These are phyloP conservation scores for Endotricha flammealis DNA, from an alignment of 2,888 invertebrate species.

Conservation along the genomic window DNA sequence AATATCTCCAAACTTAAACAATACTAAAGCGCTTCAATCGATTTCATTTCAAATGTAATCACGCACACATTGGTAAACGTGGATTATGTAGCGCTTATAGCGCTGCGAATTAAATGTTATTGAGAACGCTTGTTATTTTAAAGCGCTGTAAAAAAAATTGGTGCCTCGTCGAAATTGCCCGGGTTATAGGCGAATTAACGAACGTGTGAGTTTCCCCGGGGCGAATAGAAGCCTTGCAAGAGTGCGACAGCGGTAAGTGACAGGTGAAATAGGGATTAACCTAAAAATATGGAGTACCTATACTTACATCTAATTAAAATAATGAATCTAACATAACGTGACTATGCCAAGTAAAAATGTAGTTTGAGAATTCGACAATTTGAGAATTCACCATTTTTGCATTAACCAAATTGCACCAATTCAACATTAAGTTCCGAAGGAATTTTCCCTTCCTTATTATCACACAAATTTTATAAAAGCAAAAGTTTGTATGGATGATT, in stretches of 20 bases:
- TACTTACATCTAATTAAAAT: too few species aligned
- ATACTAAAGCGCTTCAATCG: slow-evolving; percentile 21
- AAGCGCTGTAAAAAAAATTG: slow-evolving; percentile 19
- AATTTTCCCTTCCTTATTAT: too few species aligned
- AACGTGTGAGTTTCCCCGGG: slow-evolving; percentile 23
- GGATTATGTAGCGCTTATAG: slow-evolving; percentile 1
- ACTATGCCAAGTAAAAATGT: too few species aligned
- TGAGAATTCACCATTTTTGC: too few species aligned
- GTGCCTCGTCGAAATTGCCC: slow-evolving; percentile 9
- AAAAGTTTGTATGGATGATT: too few species aligned
- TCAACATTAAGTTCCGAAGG: too few species aligned
- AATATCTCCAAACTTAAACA: slow-evolving; percentile 13
- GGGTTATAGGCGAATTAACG: neutral
- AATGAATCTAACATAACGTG: too few species aligned
- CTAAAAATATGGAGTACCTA: too few species aligned
- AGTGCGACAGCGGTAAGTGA: slow-evolving; percentile 25
- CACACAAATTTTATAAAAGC: too few species aligned
- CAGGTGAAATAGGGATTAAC: slow-evolving; percentile 32
- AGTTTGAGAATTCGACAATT: too few species aligned
- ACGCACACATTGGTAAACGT: slow-evolving; percentile 13
- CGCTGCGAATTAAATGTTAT: slow-evolving; percentile 2
- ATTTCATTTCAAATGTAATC: slow-evolving; percentile 15
- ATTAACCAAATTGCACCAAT: too few species aligned
- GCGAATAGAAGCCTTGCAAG: slow-evolving; percentile 33
- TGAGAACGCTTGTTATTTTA: neutral